Evolutionary conservation across 2,113 vertebrate species (phyloP), one percentile per base, ranked within the genome.

Genomic region (Cricetomys ansorgei): DNA sequence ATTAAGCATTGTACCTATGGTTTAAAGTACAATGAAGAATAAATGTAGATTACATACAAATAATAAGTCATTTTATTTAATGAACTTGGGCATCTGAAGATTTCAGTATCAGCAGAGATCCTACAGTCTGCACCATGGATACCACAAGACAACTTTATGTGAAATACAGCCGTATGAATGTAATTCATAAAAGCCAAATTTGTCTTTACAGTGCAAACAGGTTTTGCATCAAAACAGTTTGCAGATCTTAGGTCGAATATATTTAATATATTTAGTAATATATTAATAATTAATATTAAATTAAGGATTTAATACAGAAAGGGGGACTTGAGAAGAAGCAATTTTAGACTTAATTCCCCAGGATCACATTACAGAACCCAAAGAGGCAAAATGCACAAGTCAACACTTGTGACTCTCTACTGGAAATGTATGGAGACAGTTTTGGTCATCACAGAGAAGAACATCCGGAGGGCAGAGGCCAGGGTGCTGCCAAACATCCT

Each of bases 181-280:
- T 67, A 84, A 31, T 43, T 93, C 31, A 89, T 91, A 86, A 91
- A 95, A 89, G 88, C 19, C 53, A 95, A 87, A 89, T 45, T 17
- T 57, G 34, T 0, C 73, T 92, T 93, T 94, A 95, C 31, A 94
- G 89, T 40, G n/a, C 21, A 96, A 92, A 91, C 17, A 34, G 53
- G 2, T 55, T 86, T 87, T 84, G 69, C 79, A 48, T 11, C 31
- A 37, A 48, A 85, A 67, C 31, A 87, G 93, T 79, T 31, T 40
- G 10, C 16, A 97, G 34, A 89, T 65, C 57, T 92, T 88, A 87
- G 62, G n/a, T 89, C 40, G 89, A 87, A 31, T 45, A 81, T 25
- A 88, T 83, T 57, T 95, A 95, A 93, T 29, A 87, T 11, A n/a
- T n/a, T n/a, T n/a, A n/a, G n/a, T n/a, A n/a, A n/a, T n/a, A n/a